Conservation (phyloP, 2,797 vertebrate species). For the Lacerta agilis region DNA sequence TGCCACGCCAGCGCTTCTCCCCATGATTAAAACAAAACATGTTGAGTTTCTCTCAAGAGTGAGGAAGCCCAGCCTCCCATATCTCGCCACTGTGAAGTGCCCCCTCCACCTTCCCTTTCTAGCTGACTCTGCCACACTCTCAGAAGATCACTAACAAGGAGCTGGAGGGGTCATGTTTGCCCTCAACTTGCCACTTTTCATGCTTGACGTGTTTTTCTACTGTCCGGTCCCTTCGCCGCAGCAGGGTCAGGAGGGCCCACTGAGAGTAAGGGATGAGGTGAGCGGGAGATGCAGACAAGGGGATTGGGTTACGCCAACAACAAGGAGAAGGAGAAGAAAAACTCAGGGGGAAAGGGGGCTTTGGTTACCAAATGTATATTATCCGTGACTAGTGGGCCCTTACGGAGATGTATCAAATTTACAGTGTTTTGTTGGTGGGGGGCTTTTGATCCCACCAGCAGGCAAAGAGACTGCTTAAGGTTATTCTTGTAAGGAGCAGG, state of each 20-base stretch:
- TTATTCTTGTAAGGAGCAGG: slow-evolving; percentile 58
- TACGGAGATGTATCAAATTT: slow-evolving; percentile 71
- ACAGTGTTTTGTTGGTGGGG: slow-evolving; percentile 61
- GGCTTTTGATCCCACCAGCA: slow-evolving; percentile 73
- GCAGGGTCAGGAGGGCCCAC: slow-evolving; percentile 45
- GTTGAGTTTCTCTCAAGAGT: slow-evolving; percentile 48
- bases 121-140: slow-evolving; percentile 68
- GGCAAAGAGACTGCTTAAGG: slow-evolving; percentile 67
- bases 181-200: slow-evolving; percentile 71
- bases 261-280: slow-evolving; percentile 8
- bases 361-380: slow-evolving; percentile 75
- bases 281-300: slow-evolving; percentile 66
- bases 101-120: slow-evolving; percentile 64
- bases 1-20: slow-evolving; percentile 76
- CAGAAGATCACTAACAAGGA: slow-evolving; percentile 70
- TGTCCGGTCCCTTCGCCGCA: slow-evolving; percentile 64
- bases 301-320: slow-evolving; percentile 70
- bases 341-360: slow-evolving; percentile 27
- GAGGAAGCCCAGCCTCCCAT: slow-evolving; percentile 67
- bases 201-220: slow-evolving; percentile 75
- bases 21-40: slow-evolving; percentile 85
- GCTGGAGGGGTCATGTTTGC: slow-evolving; percentile 67
- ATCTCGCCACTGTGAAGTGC: slow-evolving; percentile 64
- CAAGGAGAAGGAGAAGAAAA: neutral
- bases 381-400: slow-evolving; percentile 68